A percentile compares a stretch with the other conserved stretches of the same genome.
Conservation (phyloP, 2,888 invertebrate species). For the Aelia acuminata region DNA sequence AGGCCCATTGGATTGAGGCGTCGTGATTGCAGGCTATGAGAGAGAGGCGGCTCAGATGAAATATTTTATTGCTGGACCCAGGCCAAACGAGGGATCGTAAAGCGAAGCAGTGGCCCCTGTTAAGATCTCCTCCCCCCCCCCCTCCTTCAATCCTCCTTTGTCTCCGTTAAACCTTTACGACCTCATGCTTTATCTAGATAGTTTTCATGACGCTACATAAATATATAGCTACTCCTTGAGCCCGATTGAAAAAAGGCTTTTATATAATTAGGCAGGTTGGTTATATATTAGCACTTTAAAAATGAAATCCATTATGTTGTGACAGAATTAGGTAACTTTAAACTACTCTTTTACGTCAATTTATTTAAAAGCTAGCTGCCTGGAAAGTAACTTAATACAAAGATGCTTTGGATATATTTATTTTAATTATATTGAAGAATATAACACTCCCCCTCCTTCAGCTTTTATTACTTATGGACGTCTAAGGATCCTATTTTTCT, state of each 20-base stretch:
- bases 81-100: slow-evolving; percentile 18
- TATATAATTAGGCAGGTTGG: not conserved
- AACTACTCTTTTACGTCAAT: too few species aligned
- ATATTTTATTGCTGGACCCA: not conserved
- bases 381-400: too few species aligned
- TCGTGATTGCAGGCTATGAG: not conserved
- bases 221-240: not conserved
- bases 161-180: not conserved
- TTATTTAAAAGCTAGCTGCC: too few species aligned
- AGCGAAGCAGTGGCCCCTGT: not conserved
- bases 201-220: not conserved
- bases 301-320: too few species aligned
- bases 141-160: not conserved
- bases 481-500: too few species aligned
- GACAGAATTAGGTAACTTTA: too few species aligned
- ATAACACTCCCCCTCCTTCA: too few species aligned
- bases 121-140: not conserved
- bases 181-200: not conserved
- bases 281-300: not conserved
- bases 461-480: too few species aligned
- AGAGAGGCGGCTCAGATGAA: not conserved
- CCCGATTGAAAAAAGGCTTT: not conserved
- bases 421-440: too few species aligned
- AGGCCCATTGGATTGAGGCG: not conserved
- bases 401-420: too few species aligned